Conservation (phyloP, 2,888 invertebrate genomes). For the Meandrusa payeni region DNA sequence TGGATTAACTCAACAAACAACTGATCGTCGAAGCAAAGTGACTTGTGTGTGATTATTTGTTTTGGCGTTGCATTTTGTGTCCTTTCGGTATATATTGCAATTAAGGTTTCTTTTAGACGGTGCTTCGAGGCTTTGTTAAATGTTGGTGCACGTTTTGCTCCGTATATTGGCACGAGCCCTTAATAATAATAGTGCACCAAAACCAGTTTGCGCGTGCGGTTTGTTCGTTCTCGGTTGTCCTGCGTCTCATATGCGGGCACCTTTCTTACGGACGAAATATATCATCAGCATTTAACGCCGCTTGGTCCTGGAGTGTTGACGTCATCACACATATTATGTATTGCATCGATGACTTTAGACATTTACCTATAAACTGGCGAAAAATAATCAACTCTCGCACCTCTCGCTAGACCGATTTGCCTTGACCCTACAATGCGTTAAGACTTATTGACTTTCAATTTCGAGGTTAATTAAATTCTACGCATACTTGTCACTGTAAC, state of each 20-base stretch:
- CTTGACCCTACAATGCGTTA: slow-evolving; percentile 62
- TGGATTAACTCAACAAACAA: slow-evolving; percentile 56
- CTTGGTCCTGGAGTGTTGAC: slow-evolving; percentile 31
- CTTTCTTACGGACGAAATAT: slow-evolving; percentile 61
- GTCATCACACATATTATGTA: slow-evolving; percentile 17
- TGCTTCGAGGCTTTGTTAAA: slow-evolving; percentile 50
- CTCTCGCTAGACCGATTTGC: slow-evolving; percentile 47
- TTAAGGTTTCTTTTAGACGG: slow-evolving; percentile 41
- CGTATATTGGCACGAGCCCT: slow-evolving; percentile 76
- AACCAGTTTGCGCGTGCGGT: slow-evolving; percentile 77
- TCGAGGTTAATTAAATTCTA: slow-evolving; percentile 60
- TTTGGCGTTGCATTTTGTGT: slow-evolving; percentile 61
- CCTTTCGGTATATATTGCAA: slow-evolving; percentile 73
- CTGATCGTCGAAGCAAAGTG: slow-evolving; percentile 52
- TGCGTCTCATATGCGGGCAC: slow-evolving; percentile 67
- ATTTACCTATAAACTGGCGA: background rate
- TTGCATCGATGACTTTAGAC: too few relatives aligned
- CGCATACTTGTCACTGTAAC: too few relatives aligned
- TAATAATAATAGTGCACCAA: slow-evolving; percentile 78
- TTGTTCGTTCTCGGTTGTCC: slow-evolving; percentile 73
- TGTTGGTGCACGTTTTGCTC: slow-evolving; percentile 63
- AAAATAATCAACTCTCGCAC: slow-evolving; percentile 18
- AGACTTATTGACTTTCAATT: slow-evolving; percentile 54
- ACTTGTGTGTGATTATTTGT: slow-evolving; percentile 50
- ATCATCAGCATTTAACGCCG: slow-evolving; percentile 39